phyloP scores from a whole-genome alignment of 2,113 vertebrate genomes.

The Tetraodon nigroviridis region DNA sequence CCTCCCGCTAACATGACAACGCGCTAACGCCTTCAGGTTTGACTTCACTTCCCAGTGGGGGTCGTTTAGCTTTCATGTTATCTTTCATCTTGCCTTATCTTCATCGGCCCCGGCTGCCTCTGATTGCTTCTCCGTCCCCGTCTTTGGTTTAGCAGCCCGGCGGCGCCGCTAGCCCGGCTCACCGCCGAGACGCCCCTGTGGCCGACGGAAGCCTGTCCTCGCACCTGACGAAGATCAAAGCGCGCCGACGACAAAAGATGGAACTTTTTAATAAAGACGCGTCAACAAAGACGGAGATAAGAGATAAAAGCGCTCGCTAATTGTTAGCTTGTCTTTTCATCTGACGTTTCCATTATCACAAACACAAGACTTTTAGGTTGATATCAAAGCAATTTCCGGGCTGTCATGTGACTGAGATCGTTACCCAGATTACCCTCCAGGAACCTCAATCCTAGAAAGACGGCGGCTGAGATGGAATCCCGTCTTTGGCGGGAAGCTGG shows the following conservation, averaged over 20 bases:
- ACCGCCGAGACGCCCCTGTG: slow-evolving; percentile 8
- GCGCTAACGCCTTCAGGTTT: slow-evolving; percentile 11
- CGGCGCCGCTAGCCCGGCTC: slow-evolving; percentile 19
- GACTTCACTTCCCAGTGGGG: slow-evolving; percentile 44
- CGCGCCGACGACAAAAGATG: slow-evolving; percentile 23
- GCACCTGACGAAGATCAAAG: slow-evolving; percentile 59
- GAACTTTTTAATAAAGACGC: slow-evolving; percentile 27
- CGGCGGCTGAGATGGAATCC: too few relatives aligned
- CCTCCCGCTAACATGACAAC: slow-evolving; percentile 19
- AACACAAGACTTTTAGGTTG: slow-evolving; percentile 1
- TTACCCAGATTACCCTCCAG: too few relatives aligned
- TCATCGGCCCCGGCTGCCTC: slow-evolving; percentile 42
- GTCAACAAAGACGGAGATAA: slow-evolving; percentile 16
- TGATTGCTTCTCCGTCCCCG: slow-evolving; percentile 20
- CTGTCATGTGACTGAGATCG: too few relatives aligned
- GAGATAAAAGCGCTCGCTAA: slow-evolving; percentile 12
- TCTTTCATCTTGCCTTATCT: slow-evolving; percentile 58
- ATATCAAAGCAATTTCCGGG: too few relatives aligned
- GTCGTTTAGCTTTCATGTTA: slow-evolving; percentile 53
- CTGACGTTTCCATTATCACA: slow-evolving; percentile 2
- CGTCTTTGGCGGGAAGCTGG: too few relatives aligned
- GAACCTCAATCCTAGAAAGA: too few relatives aligned
- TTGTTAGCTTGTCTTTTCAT: slow-evolving; percentile 16
- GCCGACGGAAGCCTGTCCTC: slow-evolving; percentile 39
- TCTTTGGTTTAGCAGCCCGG: slow-evolving; percentile 16